phyloP scores from a whole-genome alignment of 2,888 invertebrate genomes.

The Drosophila paranaensis region DNA sequence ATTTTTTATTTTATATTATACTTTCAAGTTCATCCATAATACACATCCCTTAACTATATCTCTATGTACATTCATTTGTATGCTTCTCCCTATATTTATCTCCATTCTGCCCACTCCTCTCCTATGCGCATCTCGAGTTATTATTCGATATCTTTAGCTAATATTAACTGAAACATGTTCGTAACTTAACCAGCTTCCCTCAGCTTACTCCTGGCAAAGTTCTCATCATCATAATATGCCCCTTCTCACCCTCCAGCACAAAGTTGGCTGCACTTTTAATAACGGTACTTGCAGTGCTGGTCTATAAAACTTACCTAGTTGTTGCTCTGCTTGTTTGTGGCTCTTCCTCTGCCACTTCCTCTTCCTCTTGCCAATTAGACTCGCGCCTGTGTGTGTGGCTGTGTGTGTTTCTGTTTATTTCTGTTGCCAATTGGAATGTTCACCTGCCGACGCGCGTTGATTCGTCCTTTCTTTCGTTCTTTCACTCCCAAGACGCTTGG shows the following conservation, averaged over 20 bases:
- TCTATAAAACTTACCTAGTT: constrained; percentile 54
- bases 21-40: no score
- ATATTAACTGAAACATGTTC: background rate
- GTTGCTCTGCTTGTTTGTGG: constrained; percentile 28
- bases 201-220: no score
- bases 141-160: background rate
- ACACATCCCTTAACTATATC: no score
- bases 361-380: constrained; percentile 58
- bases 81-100: no score
- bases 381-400: constrained; percentile 4
- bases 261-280: constrained; percentile 1
- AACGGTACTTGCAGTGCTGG: constrained; percentile 1
- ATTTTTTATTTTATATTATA: no score
- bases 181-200: background rate
- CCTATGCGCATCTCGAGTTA: background rate
- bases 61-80: no score
- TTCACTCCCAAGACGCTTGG: constrained; percentile 35
- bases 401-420: constrained; percentile 19
- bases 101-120: no score
- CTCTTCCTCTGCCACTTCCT: background rate
- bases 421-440: constrained; percentile 66
- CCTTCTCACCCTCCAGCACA: background rate
- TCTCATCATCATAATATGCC: background rate
- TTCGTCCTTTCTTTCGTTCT: constrained; percentile 36
- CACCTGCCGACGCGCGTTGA: constrained; percentile 42